Conservation (phyloP, 2,797 vertebrate genomes). For the Eulemur coronatus region DNA sequence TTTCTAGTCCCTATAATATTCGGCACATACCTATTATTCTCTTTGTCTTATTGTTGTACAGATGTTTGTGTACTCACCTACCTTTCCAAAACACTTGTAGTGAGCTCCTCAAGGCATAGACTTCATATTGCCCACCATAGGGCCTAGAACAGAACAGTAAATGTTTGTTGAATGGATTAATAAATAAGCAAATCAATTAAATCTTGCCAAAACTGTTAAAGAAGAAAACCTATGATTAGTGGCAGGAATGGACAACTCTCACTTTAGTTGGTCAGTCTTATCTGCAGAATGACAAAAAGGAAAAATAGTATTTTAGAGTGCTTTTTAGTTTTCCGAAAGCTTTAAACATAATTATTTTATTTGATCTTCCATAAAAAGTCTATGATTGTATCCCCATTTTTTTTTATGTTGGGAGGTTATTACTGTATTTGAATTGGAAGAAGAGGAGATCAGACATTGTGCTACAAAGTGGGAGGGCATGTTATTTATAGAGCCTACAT, state of each 20-base stretch:
- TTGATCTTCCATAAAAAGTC: background rate
- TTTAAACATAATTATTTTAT: slow-evolving; percentile 49
- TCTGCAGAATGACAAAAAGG: slow-evolving; percentile 24
- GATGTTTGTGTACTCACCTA: background rate
- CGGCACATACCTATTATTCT: background rate
- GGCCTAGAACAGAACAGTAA: background rate
- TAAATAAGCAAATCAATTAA: background rate
- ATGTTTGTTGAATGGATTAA: background rate
- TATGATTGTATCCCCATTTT: background rate
- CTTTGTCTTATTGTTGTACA: background rate
- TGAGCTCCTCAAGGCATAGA: background rate
- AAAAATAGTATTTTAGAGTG: background rate
- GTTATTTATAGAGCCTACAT: background rate
- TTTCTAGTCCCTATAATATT: background rate
- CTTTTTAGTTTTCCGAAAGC: slow-evolving; percentile 26
- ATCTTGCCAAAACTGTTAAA: slow-evolving; percentile 40
- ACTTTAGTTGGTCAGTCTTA: background rate
- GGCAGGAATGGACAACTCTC: background rate
- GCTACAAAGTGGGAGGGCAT: background rate
- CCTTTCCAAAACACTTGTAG: slow-evolving; percentile 6
- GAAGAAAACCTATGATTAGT: slow-evolving; percentile 15
- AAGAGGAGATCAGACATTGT: slow-evolving; percentile 25
- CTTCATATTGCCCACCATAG: background rate
- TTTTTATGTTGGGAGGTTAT: slow-evolving; percentile 8
- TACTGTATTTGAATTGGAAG: background rate